Conservation (phyloP, 2,888 invertebrate genomes). For the Mythimna vitellina region DNA sequence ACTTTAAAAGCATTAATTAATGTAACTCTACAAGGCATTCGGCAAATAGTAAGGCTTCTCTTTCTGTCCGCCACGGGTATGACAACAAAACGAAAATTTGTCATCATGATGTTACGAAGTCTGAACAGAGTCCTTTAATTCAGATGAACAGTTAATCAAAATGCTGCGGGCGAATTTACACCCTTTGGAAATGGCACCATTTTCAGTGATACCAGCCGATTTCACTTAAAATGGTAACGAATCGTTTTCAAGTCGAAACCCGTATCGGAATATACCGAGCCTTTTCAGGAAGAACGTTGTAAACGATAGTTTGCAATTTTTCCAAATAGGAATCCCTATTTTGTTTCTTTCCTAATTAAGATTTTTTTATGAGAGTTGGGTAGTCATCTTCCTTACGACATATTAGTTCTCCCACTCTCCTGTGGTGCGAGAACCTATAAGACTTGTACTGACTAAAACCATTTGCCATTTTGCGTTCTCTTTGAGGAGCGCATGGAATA, state of each 20-base stretch:
- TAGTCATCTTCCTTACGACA: too few relatives aligned
- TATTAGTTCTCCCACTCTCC: too few relatives aligned
- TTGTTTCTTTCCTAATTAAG: too few relatives aligned
- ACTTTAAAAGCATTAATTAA: not conserved
- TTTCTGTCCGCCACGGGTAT: not conserved
- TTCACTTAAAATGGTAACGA: too few relatives aligned
- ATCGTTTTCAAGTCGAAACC: not conserved
- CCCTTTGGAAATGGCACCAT: not conserved
- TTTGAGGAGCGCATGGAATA: too few relatives aligned
- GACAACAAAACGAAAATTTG: constrained; percentile 6
- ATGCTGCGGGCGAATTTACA: constrained; percentile 12
- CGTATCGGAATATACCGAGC: not conserved
- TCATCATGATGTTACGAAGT: not conserved
- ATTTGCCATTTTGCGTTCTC: too few relatives aligned
- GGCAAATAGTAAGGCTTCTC: not conserved
- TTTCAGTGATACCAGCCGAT: not conserved
- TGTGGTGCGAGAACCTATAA: too few relatives aligned
- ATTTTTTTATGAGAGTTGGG: too few relatives aligned
- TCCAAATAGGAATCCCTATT: too few relatives aligned
- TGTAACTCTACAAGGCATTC: not conserved
- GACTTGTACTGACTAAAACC: too few relatives aligned
- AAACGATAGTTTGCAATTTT: too few relatives aligned
- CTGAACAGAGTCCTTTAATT: constrained; percentile 7
- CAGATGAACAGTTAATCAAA: constrained; percentile 11
- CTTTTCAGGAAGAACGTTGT: not conserved